Conservation (phyloP, 2,797 vertebrate species). For the Cercopithecus neglectus region DNA sequence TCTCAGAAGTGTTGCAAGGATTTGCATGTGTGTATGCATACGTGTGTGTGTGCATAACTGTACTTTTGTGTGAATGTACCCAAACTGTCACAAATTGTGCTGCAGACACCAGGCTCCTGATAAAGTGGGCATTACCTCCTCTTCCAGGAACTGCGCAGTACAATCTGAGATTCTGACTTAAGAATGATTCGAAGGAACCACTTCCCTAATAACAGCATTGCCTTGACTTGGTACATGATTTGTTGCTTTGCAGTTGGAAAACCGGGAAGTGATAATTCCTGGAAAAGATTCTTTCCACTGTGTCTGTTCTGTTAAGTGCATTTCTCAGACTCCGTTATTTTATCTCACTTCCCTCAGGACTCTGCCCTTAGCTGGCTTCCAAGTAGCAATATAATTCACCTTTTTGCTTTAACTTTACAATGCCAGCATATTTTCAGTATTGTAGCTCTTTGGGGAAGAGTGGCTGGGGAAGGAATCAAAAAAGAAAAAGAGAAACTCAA, state of each 20-base stretch:
- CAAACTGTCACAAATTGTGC: background rate
- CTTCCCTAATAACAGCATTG: slow-evolving; percentile 31
- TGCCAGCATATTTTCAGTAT: slow-evolving; percentile 66
- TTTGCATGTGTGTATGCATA: background rate
- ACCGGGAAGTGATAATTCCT: slow-evolving; percentile 56
- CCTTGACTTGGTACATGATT: slow-evolving; percentile 34
- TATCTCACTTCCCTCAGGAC: slow-evolving; percentile 73
- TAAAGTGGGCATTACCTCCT: background rate
- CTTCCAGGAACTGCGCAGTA: background rate
- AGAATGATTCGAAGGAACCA: background rate
- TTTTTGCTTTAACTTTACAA: slow-evolving; percentile 77
- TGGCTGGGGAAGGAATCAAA: background rate
- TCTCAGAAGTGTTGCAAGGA: background rate
- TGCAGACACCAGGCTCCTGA: background rate
- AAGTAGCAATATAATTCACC: slow-evolving; percentile 63
- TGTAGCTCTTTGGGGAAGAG: slow-evolving; percentile 28
- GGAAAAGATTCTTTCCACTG: slow-evolving; percentile 58
- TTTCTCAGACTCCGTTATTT: slow-evolving; percentile 60
- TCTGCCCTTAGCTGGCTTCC: slow-evolving; percentile 69
- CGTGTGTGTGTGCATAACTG: background rate
- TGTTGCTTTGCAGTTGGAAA: slow-evolving; percentile 49
- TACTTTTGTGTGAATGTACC: background rate
- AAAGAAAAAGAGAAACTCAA: background rate
- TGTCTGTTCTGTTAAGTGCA: slow-evolving; percentile 54
- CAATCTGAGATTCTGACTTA: background rate